A percentile compares a stretch with the other conserved stretches of the same genome.
These are phyloP conservation scores for Ranitomeya variabilis DNA, from an alignment of 2,113 vertebrate genomes.

Conservation along the genomic window DNA sequence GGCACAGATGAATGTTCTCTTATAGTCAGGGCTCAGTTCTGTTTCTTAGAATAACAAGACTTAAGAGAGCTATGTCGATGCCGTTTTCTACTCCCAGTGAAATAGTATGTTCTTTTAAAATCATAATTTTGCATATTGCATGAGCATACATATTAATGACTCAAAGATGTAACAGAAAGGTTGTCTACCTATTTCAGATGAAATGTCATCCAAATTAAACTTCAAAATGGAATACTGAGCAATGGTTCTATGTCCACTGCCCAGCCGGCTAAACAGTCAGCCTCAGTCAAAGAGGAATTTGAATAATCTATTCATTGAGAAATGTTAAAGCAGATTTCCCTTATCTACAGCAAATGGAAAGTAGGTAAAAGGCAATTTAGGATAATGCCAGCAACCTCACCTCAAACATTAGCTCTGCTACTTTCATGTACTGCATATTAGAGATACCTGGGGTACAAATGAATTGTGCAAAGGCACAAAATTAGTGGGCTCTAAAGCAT, in stretches of 20 bases:
- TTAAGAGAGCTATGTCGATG: background rate
- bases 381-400: background rate
- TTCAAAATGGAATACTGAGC: slow-evolving; percentile 9
- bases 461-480: background rate
- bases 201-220: slow-evolving; percentile 18
- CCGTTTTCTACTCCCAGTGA: background rate
- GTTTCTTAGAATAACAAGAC: background rate
- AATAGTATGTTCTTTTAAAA: slow-evolving; percentile 5
- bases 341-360: slow-evolving; percentile 32
- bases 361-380: slow-evolving; percentile 17
- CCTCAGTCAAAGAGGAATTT: slow-evolving; percentile 29
- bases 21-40: background rate
- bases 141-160: slow-evolving; percentile 38
- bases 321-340: slow-evolving; percentile 45
- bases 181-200: slow-evolving; percentile 1
- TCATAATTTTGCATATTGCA: slow-evolving; percentile 40
- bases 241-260: background rate
- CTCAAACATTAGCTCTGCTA: slow-evolving; percentile 20
- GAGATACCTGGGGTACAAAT: background rate
- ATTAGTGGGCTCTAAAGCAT: background rate
- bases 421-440: slow-evolving; percentile 13
- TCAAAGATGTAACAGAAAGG: background rate
- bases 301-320: slow-evolving; percentile 42
- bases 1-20: slow-evolving; percentile 10
- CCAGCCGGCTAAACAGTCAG: background rate